Evolutionary conservation across 2,797 vertebrate genomes (phyloP), one percentile per base, ranked within the genome.

Genomic region (Poeciliopsis paucimaculata): DNA sequence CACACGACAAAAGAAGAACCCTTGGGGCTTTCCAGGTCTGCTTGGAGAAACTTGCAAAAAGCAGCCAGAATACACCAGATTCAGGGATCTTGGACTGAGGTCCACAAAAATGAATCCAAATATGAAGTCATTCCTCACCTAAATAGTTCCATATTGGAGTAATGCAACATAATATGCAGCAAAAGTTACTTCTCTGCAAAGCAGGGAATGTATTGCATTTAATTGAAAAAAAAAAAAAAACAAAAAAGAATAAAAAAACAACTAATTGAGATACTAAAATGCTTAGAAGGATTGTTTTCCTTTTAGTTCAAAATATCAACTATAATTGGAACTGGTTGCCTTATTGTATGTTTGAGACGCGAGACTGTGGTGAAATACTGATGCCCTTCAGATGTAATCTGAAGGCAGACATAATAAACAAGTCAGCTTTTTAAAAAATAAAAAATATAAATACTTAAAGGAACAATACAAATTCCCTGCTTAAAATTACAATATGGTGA

Each of bases 61-160:
- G 72, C 43, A 78, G 82, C 87, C 88, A 91, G 87, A 87, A 82
- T 80, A 84, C 86, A 85, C 77, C 57, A 75, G 31, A 71, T 72
- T 46, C 16, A 43, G 60, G 80, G 28, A 76, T 85, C 60, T 84
- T 43, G 80, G 55, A 84, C 70, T 77, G 41, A 82, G 53, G 41
- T 26, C 41, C 4, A 73, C 23, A 28, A 23, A 77, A 60, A 28
- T 51, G 15, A 76, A 76, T 75, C 18, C 55, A 39, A 76, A 57
- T 62, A 81, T 51, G 34, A 16, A 70, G 34, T 82, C 49, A 80
- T 78, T 86, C 47, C 75, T 77, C 20, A 72, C 66, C 70, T 62
- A 75, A 80, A 87, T 64, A 20, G 18, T 68, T 87, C 57, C 77
- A 66, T 39, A 75, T 62, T 86, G 66, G 31, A 82, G 2, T 73